Conservation (phyloP, 2,797 vertebrate genomes). For the Sebastes melanostomus region DNA sequence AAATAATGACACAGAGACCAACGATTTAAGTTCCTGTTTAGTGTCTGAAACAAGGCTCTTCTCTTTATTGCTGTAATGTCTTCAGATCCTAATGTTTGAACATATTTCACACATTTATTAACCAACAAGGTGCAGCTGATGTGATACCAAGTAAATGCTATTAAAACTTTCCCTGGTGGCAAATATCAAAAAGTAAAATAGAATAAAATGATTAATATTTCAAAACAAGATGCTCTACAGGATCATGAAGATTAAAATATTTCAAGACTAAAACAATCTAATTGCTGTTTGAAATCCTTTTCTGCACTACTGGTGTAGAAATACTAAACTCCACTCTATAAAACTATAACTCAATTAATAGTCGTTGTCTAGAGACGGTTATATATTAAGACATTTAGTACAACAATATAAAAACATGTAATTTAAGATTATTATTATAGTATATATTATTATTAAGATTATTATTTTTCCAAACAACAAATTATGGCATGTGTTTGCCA, state of each 20-base stretch:
- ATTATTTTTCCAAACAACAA: background rate
- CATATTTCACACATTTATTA: background rate
- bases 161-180: background rate
- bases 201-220: background rate
- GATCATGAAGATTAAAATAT: background rate
- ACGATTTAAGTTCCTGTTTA: conserved; percentile 1
- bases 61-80: background rate
- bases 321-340: background rate
- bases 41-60: background rate
- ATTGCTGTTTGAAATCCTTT: background rate
- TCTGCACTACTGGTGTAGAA: background rate
- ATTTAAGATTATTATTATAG: background rate
- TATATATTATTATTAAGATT: too few species aligned
- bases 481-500: background rate
- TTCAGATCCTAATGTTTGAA: background rate
- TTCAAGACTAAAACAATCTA: background rate
- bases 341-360: background rate
- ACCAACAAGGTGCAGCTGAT: background rate
- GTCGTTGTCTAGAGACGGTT: background rate
- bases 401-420: background rate
- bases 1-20: background rate
- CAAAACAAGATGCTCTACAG: background rate
- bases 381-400: background rate
- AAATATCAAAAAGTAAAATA: background rate
- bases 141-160: background rate